Percentiles rank a stretch among this genome's conserved stretches.
Conservation (phyloP, 2,888 invertebrate species). For the Pemphredon lugubris region DNA sequence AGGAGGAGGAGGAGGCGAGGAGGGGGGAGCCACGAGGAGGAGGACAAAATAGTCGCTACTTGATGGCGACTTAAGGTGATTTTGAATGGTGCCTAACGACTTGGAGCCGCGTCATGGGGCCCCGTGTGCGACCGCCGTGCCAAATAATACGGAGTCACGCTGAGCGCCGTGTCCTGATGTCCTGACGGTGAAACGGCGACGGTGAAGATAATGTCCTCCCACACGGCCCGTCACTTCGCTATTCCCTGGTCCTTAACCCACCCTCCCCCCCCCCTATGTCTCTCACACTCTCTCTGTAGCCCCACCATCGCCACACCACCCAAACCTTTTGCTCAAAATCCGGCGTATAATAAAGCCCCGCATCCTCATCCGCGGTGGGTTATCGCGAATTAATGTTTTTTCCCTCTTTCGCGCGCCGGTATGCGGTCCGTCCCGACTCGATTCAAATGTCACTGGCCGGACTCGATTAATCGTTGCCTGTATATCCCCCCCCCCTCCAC, state of each 20-base stretch:
- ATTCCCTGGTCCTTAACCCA: constrained; percentile 75
- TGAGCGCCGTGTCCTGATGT: constrained; percentile 70
- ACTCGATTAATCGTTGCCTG: constrained; percentile 47
- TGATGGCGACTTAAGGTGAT: constrained; percentile 79
- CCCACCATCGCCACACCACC: too few relatives aligned
- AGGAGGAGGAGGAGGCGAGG: not conserved
- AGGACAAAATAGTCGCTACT: constrained; percentile 78
- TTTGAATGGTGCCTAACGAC: constrained; percentile 80
- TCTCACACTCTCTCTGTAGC: too few relatives aligned
- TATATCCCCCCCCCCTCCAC: constrained; percentile 22
- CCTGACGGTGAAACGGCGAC: constrained; percentile 68
- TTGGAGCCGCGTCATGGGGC: constrained; percentile 77
- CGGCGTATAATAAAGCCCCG: constrained; percentile 53
- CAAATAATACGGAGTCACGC: constrained; percentile 80
- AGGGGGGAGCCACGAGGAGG: constrained; percentile 28
- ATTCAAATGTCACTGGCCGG: constrained; percentile 47
- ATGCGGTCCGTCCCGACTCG: constrained; percentile 30
- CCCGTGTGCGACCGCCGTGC: constrained; percentile 70
- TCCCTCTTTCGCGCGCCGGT: constrained; percentile 26
- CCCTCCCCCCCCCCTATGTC: constrained; percentile 73
- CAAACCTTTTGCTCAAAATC: constrained; percentile 50
- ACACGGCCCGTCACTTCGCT: constrained; percentile 76
- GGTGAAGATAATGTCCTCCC: constrained; percentile 78
- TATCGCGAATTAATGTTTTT: constrained; percentile 62
- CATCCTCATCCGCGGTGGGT: constrained; percentile 29